These are phyloP conservation scores for Rugalucina vietnamica DNA, from an alignment of 2,888 invertebrate genomes.

Conservation along the genomic window DNA sequence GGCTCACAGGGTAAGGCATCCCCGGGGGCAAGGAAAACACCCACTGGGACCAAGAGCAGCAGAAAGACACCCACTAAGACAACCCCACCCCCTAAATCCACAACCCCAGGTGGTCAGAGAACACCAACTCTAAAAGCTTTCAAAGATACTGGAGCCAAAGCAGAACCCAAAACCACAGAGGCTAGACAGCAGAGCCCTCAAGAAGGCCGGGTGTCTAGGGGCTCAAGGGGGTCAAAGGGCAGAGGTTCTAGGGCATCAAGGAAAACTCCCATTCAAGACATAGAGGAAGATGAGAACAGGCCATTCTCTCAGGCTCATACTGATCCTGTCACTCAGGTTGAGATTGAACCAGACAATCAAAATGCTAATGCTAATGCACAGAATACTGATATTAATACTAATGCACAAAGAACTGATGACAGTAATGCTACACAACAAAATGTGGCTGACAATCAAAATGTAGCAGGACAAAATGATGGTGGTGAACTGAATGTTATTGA, in stretches of 20 bases:
- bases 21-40: constrained; percentile 44
- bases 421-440: too few species aligned
- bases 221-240: constrained; percentile 58
- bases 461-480: background rate
- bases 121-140: constrained; percentile 52
- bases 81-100: constrained; percentile 43
- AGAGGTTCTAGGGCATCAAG: constrained; percentile 44
- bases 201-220: constrained; percentile 48
- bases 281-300: constrained; percentile 50
- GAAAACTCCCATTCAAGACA: constrained; percentile 38
- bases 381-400: background rate
- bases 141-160: constrained; percentile 30
- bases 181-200: constrained; percentile 37
- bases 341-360: constrained; percentile 58
- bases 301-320: constrained; percentile 64
- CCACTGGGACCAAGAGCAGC: too few species aligned
- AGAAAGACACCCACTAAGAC: constrained; percentile 47
- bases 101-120: constrained; percentile 42
- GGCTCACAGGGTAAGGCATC: constrained; percentile 23
- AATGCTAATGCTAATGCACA: background rate
- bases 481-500: too few species aligned
- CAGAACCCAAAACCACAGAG: constrained; percentile 26
- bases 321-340: constrained; percentile 69
- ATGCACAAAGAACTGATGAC: background rate
- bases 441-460: background rate